A percentile compares a stretch with the other conserved stretches of the same genome.
These are phyloP conservation scores for Drosophila leontia DNA, from an alignment of 1,140 invertebrate genomes.

Conservation along the genomic window DNA sequence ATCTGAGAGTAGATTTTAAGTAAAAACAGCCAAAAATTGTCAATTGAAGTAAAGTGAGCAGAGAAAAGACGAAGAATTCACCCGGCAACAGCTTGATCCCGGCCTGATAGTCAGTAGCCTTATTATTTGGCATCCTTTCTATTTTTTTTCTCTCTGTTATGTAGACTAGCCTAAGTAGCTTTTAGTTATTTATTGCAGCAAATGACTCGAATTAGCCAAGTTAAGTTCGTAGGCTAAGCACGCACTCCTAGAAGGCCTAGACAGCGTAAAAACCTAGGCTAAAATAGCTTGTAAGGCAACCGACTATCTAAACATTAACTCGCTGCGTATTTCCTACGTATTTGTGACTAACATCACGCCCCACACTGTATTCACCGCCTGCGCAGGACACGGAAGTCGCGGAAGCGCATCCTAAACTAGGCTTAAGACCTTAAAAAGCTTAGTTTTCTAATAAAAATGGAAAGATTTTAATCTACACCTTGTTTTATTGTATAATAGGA, in stretches of 20 bases:
- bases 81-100: neutral
- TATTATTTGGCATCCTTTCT: constrained; percentile 18
- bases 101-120: constrained; percentile 45
- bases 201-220: constrained; percentile 31
- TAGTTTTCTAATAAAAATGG: neutral
- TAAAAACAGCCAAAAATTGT: constrained; percentile 9
- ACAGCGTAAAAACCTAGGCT: neutral
- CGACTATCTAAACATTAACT: constrained; percentile 26
- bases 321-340: constrained; percentile 10
- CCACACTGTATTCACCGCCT: constrained; percentile 11
- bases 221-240: neutral
- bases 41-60: neutral
- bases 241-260: neutral
- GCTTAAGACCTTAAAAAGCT: constrained; percentile 6
- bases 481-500: too few relatives aligned
- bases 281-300: constrained; percentile 8
- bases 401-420: constrained; percentile 30
- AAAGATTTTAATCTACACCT: too few relatives aligned
- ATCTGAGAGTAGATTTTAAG: neutral
- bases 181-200: constrained; percentile 46
- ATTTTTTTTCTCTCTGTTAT: constrained; percentile 3
- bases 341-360: constrained; percentile 33
- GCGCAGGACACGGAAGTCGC: neutral
- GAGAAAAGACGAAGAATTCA: neutral
- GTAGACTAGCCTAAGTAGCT: constrained; percentile 22